A percentile compares a stretch with the other conserved stretches of the same genome.
phyloP scores from a whole-genome alignment of 37 sponge, comb jelly and placozoan genomes.

The Corticium candelabrum region DNA sequence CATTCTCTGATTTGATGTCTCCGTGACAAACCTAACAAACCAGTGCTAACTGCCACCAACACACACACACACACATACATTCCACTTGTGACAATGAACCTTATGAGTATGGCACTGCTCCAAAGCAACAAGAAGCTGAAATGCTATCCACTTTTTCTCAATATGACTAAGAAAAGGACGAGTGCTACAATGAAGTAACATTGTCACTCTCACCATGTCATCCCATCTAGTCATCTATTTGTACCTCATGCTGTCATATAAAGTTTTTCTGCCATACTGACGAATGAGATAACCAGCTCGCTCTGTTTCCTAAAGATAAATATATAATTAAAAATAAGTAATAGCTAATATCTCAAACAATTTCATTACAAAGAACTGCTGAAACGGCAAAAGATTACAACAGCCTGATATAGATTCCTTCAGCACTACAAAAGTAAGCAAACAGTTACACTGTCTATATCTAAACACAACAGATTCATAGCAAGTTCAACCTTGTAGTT shows the following conservation, averaged over 20 bases:
- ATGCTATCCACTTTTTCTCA: conserved; percentile 96
- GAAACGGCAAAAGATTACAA: neutral
- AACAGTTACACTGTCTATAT: too few relatives aligned
- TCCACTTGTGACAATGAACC: conserved; percentile 13
- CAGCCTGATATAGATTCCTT: neutral
- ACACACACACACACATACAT: conserved; percentile 28
- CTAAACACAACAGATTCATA: too few relatives aligned
- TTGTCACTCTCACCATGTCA: neutral
- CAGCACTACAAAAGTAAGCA: too few relatives aligned
- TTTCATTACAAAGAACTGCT: neutral
- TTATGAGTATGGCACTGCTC: conserved; percentile 63
- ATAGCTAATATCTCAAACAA: neutral
- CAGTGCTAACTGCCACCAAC: conserved; percentile 14
- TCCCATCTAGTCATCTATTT: neutral
- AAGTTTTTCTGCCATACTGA: conserved; percentile 72
- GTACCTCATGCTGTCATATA: conserved; percentile 87
- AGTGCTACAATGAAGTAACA: conserved; percentile 30
- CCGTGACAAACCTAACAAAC: conserved; percentile 62
- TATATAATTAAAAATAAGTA: too few relatives aligned
- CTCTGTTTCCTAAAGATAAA: conserved; percentile 31
- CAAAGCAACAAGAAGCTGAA: conserved; percentile 78
- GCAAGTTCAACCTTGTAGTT: conserved; percentile 49
- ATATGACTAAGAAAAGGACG: conserved; percentile 70
- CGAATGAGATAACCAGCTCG: conserved; percentile 81
- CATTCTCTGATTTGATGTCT: conserved; percentile 96